Conservation (phyloP, 2,797 vertebrate genomes). For the Rhynchotus rufescens region DNA sequence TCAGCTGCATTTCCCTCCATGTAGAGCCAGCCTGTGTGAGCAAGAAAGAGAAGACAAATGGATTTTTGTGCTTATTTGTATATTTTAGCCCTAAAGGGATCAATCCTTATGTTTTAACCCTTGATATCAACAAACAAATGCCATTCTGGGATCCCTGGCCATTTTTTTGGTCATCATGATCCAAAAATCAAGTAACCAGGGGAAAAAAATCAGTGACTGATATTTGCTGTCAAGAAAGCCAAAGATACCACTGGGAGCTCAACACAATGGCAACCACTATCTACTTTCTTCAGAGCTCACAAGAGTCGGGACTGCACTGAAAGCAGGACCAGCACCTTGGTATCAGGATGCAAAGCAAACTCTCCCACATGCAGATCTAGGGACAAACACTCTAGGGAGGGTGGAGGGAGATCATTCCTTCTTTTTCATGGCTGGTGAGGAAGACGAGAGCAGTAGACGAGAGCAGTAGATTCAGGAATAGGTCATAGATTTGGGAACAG, state of each 20-base stretch:
- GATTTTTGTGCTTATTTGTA: neutral
- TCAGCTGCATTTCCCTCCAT: no score
- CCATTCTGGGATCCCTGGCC: neutral
- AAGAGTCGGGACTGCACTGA: fast-evolving
- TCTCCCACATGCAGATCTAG: neutral
- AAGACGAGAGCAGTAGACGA: fast-evolving
- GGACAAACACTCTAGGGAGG: neutral
- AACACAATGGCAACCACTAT: neutral
- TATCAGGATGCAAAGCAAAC: neutral
- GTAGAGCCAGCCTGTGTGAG: no score
- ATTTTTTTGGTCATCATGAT: neutral
- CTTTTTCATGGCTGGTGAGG: neutral
- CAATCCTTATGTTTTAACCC: neutral
- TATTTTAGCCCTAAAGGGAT: neutral
- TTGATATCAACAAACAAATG: neutral
- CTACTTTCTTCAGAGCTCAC: neutral
- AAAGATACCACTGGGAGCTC: neutral
- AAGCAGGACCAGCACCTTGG: neutral
- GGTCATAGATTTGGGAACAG: neutral
- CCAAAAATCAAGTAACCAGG: neutral
- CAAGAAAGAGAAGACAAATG: no score
- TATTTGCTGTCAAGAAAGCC: neutral
- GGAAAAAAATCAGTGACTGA: neutral
- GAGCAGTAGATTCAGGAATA: neutral
- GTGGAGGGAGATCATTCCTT: neutral